Evolutionary conservation across 1,140 invertebrate species (phyloP).

Genomic region (Ceratitis capitata): DNA sequence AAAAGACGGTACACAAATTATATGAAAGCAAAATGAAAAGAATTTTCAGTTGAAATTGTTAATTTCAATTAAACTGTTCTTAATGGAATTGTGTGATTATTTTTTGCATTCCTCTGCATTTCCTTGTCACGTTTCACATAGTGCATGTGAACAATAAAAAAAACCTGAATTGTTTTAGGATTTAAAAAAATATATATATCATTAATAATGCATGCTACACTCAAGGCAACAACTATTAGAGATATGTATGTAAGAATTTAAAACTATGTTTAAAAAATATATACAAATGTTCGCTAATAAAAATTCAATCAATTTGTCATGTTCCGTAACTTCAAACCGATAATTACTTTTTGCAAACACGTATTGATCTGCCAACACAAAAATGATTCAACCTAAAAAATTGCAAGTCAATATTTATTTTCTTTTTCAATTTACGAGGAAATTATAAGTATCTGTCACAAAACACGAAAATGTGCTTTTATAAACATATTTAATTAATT

Average conservation of each 20-base stretch:
- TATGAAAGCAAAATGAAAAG: background rate
- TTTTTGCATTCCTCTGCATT: too few species aligned
- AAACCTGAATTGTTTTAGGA: background rate
- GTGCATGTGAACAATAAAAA: background rate
- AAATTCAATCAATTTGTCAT: background rate
- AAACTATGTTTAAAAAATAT: background rate
- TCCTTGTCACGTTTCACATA: background rate
- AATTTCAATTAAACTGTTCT: background rate
- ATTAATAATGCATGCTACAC: too few species aligned
- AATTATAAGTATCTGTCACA: background rate
- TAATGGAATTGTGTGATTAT: too few species aligned
- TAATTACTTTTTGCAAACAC: background rate
- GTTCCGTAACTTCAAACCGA: background rate
- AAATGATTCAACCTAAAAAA: background rate
- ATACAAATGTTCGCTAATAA: background rate
- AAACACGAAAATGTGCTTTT: background rate
- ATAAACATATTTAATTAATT: background rate
- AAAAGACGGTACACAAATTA: too few species aligned
- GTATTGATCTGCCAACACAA: background rate
- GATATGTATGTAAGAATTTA: too few species aligned
- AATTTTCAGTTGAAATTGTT: background rate
- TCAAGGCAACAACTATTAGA: too few species aligned
- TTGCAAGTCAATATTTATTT: constrained; percentile 25
- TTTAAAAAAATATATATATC: too few species aligned
- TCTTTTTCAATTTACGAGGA: background rate